A percentile compares a stretch with the other conserved stretches of the same genome.
phyloP scores from a whole-genome alignment of 2,797 vertebrate species.

The Lutjanus campechanus region DNA sequence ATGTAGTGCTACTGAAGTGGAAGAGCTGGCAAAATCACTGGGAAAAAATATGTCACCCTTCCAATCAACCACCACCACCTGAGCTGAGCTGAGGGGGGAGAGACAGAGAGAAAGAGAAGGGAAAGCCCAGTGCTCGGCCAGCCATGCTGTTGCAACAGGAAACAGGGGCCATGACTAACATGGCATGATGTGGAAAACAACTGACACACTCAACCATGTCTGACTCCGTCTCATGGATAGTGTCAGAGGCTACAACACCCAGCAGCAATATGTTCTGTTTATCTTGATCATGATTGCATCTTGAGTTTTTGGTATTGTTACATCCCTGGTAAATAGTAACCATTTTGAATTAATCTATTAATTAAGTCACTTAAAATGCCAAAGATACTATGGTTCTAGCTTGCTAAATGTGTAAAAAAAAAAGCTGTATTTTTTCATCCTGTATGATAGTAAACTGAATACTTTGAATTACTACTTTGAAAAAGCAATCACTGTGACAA shows the following conservation, averaged over 20 bases:
- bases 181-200: constrained; percentile 73
- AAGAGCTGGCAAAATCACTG: constrained; percentile 47
- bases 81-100: not conserved
- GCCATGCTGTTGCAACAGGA: constrained; percentile 66
- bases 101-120: not conserved
- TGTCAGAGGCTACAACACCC: constrained; percentile 12
- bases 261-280: not conserved
- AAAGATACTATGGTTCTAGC: not conserved
- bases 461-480: not conserved
- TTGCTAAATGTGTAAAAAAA: not conserved
- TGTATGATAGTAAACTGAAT: not conserved
- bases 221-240: constrained; percentile 8
- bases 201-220: constrained; percentile 36
- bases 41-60: constrained; percentile 64
- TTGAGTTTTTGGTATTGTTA: too few species aligned
- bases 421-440: not conserved
- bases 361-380: not conserved
- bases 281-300: not conserved
- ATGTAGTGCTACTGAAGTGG: constrained; percentile 37
- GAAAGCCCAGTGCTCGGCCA: constrained; percentile 22
- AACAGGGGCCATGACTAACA: constrained; percentile 65
- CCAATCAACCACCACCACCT: constrained; percentile 47
- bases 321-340: too few species aligned
- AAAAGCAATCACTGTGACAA: not conserved
- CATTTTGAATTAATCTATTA: too few species aligned